Evolutionary conservation across 2,888 invertebrate species (phyloP), one percentile per base, ranked within the genome.

Genomic region (Sisyra terminalis): DNA sequence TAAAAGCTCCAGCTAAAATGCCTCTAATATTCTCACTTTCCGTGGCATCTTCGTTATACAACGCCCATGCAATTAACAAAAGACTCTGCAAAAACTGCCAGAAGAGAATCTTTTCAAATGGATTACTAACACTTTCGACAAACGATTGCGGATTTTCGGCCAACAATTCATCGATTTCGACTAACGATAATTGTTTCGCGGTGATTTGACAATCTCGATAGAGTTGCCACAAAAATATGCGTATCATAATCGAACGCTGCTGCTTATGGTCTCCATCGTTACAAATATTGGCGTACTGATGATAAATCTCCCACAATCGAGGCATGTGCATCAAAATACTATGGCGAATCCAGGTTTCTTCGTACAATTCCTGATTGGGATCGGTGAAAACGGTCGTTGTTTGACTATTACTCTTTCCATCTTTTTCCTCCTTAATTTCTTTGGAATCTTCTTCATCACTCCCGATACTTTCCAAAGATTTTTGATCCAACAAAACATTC

Each of bases 41-140:
- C 29, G 65, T 48, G 35, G 55, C 49, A 44, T 51, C 57, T 50
- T 61, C 61, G 2, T 63, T 58, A 50, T 69, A 70, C 14, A 71
- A 49, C 48, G 57, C 60, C 54, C 61, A 66, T 2, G 71, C 64
- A 17, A 70, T 59, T 31, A 68, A 62, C 45, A 75, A 58, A 9
- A 75, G 49, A 29, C 68, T 66, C 46, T 72, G 71, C 29, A 72
- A 44, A 55, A 72, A 74, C 54, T 76, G 75, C 71, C 73, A 75
- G 51, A 70, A 71, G 53, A 71, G 70, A 50, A 75, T 65, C 49
- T 63, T 66, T 50, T 73, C 73, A 51, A 74, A 75, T 0, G 75
- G 75, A 50, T 67, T 51, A 49, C 73, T 69, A 1, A 62, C 54
- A 3, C 56, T 55, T 44, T 58, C 61, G 2, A 69, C 54, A 2